A percentile compares a stretch with the other conserved stretches of the same genome.
Evolutionary conservation across 2,797 vertebrate genomes (phyloP).

Genomic region (Synanceia verrucosa): DNA sequence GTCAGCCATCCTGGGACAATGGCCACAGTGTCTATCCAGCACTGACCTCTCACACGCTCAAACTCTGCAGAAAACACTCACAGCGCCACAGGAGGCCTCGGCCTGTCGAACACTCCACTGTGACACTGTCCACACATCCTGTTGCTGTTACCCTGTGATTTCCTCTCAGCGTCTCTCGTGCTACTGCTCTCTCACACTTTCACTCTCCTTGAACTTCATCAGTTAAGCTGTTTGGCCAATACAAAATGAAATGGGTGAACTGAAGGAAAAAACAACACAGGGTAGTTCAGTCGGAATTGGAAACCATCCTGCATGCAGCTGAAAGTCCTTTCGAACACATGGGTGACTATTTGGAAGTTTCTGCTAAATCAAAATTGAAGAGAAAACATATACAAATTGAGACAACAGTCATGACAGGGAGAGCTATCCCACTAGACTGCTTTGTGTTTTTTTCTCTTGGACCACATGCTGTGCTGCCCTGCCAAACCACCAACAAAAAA

Average conservation of each 20-base stretch:
- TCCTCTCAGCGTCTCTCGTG: slow-evolving; percentile 29
- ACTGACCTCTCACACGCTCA: slow-evolving; percentile 61
- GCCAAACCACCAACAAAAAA: slow-evolving; percentile 39
- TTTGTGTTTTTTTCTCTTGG: slow-evolving; percentile 9
- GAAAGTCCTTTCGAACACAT: neutral
- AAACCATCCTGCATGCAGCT: neutral
- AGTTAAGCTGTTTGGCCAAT: neutral
- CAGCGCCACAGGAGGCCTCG: slow-evolving; percentile 43
- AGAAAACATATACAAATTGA: neutral
- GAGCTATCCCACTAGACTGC: slow-evolving; percentile 1
- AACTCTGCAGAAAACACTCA: slow-evolving; percentile 48
- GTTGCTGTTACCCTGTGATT: too few species aligned
- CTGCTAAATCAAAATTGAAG: neutral
- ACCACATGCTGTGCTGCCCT: neutral
- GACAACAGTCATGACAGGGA: neutral
- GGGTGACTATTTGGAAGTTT: neutral
- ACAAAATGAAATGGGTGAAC: neutral
- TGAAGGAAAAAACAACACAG: too few species aligned
- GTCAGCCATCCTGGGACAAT: slow-evolving; percentile 67
- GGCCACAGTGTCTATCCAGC: slow-evolving; percentile 58
- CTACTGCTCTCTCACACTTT: neutral
- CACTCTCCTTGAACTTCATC: neutral
- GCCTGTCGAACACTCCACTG: slow-evolving; percentile 18
- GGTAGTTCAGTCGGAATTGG: too few species aligned
- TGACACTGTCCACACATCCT: slow-evolving; percentile 70